Percentiles rank a stretch among this genome's conserved stretches.
Conservation (phyloP, 2,113 vertebrate genomes). For the Campylorhamphus procurvoides region DNA sequence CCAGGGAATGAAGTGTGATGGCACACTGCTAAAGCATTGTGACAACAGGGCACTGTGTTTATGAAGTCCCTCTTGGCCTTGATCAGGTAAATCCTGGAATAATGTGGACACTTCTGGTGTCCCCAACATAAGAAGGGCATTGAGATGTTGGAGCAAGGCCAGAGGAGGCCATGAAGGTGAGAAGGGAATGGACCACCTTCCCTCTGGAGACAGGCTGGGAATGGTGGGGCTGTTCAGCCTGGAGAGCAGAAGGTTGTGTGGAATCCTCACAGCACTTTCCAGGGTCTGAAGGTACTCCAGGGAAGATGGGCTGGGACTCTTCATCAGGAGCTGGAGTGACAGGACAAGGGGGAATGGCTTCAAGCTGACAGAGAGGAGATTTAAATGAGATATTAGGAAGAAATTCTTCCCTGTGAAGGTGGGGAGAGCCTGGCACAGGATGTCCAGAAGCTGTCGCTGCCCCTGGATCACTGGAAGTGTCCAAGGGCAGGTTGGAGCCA, state of each 20-base stretch:
- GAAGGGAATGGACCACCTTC: background rate
- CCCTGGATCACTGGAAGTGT: no score
- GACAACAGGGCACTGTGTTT: background rate
- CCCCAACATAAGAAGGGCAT: rapidly evolving
- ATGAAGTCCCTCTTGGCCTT: no score
- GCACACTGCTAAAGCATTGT: background rate
- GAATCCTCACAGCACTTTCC: background rate
- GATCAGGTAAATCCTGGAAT: background rate
- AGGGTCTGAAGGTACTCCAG: background rate
- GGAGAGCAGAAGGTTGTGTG: background rate
- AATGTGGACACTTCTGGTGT: background rate
- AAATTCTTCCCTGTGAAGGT: no score
- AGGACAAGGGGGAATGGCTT: no score
- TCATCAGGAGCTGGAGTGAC: no score
- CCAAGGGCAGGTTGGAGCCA: no score
- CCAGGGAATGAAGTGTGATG: background rate
- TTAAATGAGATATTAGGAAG: no score
- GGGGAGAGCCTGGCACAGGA: no score
- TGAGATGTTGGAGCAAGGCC: background rate
- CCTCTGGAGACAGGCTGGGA: background rate
- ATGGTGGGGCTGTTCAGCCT: background rate
- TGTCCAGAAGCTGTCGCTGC: no score
- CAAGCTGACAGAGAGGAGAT: no score
- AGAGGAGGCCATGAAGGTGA: background rate
- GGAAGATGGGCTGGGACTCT: no score